Evolutionary conservation across 2,888 invertebrate genomes (phyloP), one percentile per base, ranked within the genome.

Genomic region (Synanthedon tipuliformis): DNA sequence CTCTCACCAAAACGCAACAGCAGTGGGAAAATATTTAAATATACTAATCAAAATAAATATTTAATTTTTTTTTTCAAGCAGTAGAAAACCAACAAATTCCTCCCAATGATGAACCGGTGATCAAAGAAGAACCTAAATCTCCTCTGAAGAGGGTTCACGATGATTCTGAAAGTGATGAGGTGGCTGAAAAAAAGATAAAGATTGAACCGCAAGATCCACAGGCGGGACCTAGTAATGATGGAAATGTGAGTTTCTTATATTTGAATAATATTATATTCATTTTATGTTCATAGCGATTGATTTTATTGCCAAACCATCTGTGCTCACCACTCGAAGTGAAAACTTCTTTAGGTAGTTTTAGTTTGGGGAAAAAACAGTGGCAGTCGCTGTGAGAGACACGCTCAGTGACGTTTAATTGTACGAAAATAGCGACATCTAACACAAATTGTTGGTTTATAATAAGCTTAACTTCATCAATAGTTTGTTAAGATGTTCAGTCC

Each of bases 151-250:
- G 80, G 41, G 41, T 59, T 51, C 69, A 65, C 41, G 66, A 68
- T 53, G 56, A 55, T 41, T 59, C 61, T 13, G 57, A 54, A 3
- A 50, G 48, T 8, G 8, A 50, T 16, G 18, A 50, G 5, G 23
- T 12, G n/a, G 55, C 56, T 13, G 51, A 52, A 12, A 56, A 56
- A 49, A 40, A 51, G 27, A 53, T 72, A 1, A 80, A 77, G 60
- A 65, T 55, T 40, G 68, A 71, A 48, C 55, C 62, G 18, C 60
- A n/a, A 16, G 53, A 54, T 52, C 59, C 45, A 0, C 54, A 55
- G 40, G 64, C 74, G 5, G 75, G 76, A 8, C 69, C 75, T 5
- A 78, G 76, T 57, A 66, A 65, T 57, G 62, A 62, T 57, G 65
- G 64, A 63, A 57, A 52, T 54, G 69, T 69, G 60, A 62, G 55